Evolutionary conservation across 2,888 invertebrate species (phyloP), one percentile per base, ranked within the genome.

Genomic region (Neoaliturus tenellus): DNA sequence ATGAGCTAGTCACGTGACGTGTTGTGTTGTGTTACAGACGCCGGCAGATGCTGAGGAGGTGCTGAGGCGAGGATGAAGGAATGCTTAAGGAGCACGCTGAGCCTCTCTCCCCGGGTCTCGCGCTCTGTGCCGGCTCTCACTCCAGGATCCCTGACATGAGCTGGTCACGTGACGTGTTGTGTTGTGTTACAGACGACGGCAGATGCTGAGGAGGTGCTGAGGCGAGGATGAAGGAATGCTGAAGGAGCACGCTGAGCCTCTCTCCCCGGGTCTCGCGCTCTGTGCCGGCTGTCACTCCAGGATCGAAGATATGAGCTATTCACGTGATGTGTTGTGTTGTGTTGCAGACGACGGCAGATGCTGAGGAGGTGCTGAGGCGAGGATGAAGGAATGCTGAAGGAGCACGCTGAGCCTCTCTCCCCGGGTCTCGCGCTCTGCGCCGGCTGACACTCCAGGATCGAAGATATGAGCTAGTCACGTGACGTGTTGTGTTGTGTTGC

Each of bases 201-300:
- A 23, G 4, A 25, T 55, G 23, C 55, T 55, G 23, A 55, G 4
- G 2, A 14, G 20, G 39, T 62, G 62, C 28, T 31, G 62, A 12
- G 62, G 62, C 62, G 69, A n/a, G 69, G 69, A 69, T 69, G 69
- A 69, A 69, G 69, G 69, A 55, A 88, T 88, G 88, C 86, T 88
- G 85, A 84, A 87, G 85, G 89, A 87, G n/a, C n/a, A n/a, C 86
- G 87, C 86, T 62, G 89, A 89, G 83, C 89, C 85, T 87, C 89
- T 84, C 90, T 90, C 86, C 85, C 86, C 89, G 89, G 82, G 90
- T 84, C 84, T 84, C 83, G 41, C 81, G 81, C 81, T 85, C 85
- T 82, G 48, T 82, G 90, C 25, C 89, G 90, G 81, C 86, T 87
- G 83, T 94, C 62, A 62, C 62, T 28, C 62, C 12, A 28, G 62